These are phyloP conservation scores for Drosophila nannoptera DNA, from an alignment of 1,140 invertebrate species.

Conservation along the genomic window DNA sequence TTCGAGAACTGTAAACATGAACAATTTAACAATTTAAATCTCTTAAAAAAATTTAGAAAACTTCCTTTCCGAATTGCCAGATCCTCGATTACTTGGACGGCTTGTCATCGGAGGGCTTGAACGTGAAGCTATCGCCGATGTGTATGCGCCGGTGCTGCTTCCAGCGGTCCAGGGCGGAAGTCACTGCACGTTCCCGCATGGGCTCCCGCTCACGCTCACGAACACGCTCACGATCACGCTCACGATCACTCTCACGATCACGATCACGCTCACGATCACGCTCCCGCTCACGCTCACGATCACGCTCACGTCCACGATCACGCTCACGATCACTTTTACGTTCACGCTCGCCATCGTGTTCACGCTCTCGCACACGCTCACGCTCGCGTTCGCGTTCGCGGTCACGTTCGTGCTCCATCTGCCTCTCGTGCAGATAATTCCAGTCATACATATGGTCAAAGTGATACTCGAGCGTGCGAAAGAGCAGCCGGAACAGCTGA, in stretches of 20 bases:
- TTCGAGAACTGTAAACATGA: constrained; percentile 1
- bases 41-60: constrained; percentile 22
- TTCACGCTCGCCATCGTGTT: not conserved
- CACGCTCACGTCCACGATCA: no score
- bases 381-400: constrained; percentile 11
- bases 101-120: constrained; percentile 3
- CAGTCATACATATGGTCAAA: constrained; percentile 99
- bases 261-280: no score
- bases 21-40: constrained; percentile 15
- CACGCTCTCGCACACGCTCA: constrained; percentile 18
- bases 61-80: not conserved
- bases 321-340: no score
- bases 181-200: no score
- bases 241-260: no score
- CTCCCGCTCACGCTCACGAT: no score
- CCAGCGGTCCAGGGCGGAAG: no score
- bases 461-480: constrained; percentile 96
- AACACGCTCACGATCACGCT: no score
- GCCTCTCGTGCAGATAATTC: constrained; percentile 88
- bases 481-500: constrained; percentile 96
- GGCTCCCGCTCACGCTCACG: no score
- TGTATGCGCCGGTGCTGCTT: constrained; percentile 10
- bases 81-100: constrained; percentile 6
- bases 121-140: constrained; percentile 26
- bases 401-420: constrained; percentile 27